A percentile compares a stretch with the other conserved stretches of the same genome.
These are phyloP conservation scores for Meteorus sp. DNA, from an alignment of 1,140 invertebrate genomes.

Conservation along the genomic window DNA sequence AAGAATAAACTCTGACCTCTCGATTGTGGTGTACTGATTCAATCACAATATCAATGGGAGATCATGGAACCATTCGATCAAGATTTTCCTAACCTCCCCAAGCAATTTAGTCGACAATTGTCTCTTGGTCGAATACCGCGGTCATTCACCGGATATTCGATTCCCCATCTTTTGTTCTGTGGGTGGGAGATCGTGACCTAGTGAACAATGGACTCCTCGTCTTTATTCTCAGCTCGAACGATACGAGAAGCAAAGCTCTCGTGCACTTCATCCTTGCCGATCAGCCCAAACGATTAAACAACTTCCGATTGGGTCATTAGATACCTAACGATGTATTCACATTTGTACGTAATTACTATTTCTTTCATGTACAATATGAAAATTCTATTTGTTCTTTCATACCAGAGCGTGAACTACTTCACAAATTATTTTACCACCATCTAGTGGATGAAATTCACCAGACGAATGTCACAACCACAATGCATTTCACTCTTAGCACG, in stretches of 20 bases:
- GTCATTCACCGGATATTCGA: slow-evolving; percentile 29
- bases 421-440: neutral
- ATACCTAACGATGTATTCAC: slow-evolving; percentile 12
- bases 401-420: too few relatives aligned
- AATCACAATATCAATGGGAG: slow-evolving; percentile 12
- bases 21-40: slow-evolving; percentile 28
- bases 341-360: too few relatives aligned
- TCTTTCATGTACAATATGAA: neutral
- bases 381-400: too few relatives aligned
- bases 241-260: neutral
- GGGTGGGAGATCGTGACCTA: slow-evolving; percentile 21
- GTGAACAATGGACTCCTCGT: slow-evolving; percentile 7
- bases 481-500: slow-evolving; percentile 17
- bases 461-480: neutral
- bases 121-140: slow-evolving; percentile 33
- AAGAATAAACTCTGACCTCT: slow-evolving; percentile 14
- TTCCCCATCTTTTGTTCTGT: slow-evolving; percentile 26
- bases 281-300: slow-evolving; percentile 11
- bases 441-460: neutral
- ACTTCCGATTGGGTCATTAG: slow-evolving; percentile 12
- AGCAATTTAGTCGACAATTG: slow-evolving; percentile 36
- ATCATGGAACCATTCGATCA: slow-evolving; percentile 20
- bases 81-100: slow-evolving; percentile 31
- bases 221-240: neutral
- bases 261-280: slow-evolving; percentile 6